phyloP scores from a whole-genome alignment of 2,113 vertebrate species.

The Oryzias celebensis region DNA sequence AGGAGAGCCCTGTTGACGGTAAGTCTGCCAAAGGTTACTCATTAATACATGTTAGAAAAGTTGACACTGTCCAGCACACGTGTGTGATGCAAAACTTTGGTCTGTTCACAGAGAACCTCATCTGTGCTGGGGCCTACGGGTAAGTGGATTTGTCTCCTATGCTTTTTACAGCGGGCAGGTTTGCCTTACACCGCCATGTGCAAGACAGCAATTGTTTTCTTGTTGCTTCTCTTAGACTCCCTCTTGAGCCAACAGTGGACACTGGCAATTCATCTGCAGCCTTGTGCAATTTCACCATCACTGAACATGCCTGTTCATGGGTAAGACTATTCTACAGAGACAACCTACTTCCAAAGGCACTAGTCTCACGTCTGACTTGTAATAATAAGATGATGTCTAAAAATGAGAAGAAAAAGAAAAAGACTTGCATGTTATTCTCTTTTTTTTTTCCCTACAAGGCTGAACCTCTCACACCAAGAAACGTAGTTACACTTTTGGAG shows the following conservation, averaged over 20 bases:
- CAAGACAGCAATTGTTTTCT: background rate
- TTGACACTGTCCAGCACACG: too few relatives aligned
- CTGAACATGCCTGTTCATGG: background rate
- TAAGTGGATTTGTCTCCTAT: slow-evolving; percentile 3
- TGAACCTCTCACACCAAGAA: slow-evolving; percentile 22
- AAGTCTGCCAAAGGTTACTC: slow-evolving; percentile 16
- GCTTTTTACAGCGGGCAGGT: background rate
- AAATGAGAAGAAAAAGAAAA: too few relatives aligned
- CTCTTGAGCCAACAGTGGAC: background rate
- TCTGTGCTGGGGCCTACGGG: slow-evolving; percentile 34
- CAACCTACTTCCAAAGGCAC: background rate
- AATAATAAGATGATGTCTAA: too few relatives aligned
- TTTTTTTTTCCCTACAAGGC: slow-evolving; percentile 18
- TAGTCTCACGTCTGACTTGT: too few relatives aligned
- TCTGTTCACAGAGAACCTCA: slow-evolving; percentile 31
- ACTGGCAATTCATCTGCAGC: background rate
- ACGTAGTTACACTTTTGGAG: slow-evolving; percentile 36
- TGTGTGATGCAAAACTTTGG: background rate
- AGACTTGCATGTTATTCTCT: background rate
- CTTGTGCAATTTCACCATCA: background rate
- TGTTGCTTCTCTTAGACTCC: background rate
- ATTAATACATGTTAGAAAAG: too few relatives aligned
- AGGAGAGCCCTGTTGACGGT: slow-evolving; percentile 42
- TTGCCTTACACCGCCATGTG: background rate
- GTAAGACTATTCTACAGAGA: background rate